Evolutionary conservation across 2,888 invertebrate species (phyloP), one percentile per base, ranked within the genome.

Genomic region (Oithona nana): DNA sequence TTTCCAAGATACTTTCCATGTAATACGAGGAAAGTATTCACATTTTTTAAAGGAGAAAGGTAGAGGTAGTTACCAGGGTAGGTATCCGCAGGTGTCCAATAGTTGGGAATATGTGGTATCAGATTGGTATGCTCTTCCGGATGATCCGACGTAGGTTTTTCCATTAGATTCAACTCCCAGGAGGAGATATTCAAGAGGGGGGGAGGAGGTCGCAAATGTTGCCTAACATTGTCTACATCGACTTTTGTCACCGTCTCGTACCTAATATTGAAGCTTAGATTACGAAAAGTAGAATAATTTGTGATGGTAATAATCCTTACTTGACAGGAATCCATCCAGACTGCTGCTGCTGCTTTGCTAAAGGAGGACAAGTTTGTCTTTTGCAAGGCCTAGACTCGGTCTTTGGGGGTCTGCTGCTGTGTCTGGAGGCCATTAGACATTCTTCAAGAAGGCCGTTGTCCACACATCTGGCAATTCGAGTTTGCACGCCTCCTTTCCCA

Each of bases 381-480:
- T 39, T 39, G 39, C 39, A 39, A 16, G 39, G 39, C 39, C 6
- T 39, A 11, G 39, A 11, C 39, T 39, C 8, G 8, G 6, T 39
- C 39, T 39, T 39, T 6, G n/a, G n/a, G n/a, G 16, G 39, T 6
- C 39, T 39, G 39, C 39, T n/a, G n/a, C n/a, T n/a, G n/a, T n/a
- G n/a, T n/a, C n/a, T 67, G 28, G 69, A 69, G 6, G 68, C 65
- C 62, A 68, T 68, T 48, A 69, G 66, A 48, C 70, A 70, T 28
- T 68, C 66, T 59, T 68, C 68, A 24, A 68, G 61, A 29, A 67
- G 64, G 1, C 67, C 68, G 54, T 67, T 66, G 57, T 69, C 68
- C 3, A 68, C 63, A 64, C 71, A 71, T 61, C 65, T 64, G n/a
- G 68, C 68, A 65, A 65, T 66, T 3, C 71, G 66, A 6, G 68